Base-by-base conservation (phyloP, 2,888 invertebrate genomes). In the Drosophila mettleri region DNA sequence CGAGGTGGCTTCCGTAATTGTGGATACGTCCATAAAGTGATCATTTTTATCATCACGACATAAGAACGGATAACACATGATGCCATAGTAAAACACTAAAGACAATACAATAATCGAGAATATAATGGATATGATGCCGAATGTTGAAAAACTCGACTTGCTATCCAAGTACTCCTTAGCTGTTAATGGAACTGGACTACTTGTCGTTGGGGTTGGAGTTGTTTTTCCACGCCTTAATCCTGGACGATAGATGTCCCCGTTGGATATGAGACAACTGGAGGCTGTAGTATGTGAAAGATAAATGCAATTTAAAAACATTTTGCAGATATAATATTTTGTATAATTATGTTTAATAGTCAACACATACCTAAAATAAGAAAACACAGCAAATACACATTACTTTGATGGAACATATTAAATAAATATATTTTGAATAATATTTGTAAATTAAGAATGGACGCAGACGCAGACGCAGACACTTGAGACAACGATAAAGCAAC, bases 41-140 rank as follows among this genome's bases (percentile, higher is more conserved):
- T 92, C 92, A 58, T 91, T 92, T 43, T 91, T 90, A 53, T 92
- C 92, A 27, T 90, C 86, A 48, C 89, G 86, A 59, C 95, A 95
- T 48, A 95, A 87, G 49, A 94, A 93, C 29, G 95, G 95, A 89
- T 95, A 95, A 80, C 95, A 95, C 77, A 95, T 93, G 31, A 94
- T 93, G 69, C 94, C 93, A 80, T 95, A 95, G 83, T 95, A 95
- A 39, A 94, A 92, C 0, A 93, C 93, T 33, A 92, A 74, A 18
- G 89, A 89, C 18, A 86, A 48, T 16, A 91, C 73, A 54, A 92
- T 92, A 8, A 90, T 86, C 4, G 80, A 80, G 36, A 92, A 91
- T 54, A 92, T 91, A 6, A 92, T 88, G 10, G 89, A 93, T 92
- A 69, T 93, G 29, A 95, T 94, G 20, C 95, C 95, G 94, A 95